phyloP scores from a whole-genome alignment of 2,113 vertebrate genomes.

The Xiphophorus couchianus region DNA sequence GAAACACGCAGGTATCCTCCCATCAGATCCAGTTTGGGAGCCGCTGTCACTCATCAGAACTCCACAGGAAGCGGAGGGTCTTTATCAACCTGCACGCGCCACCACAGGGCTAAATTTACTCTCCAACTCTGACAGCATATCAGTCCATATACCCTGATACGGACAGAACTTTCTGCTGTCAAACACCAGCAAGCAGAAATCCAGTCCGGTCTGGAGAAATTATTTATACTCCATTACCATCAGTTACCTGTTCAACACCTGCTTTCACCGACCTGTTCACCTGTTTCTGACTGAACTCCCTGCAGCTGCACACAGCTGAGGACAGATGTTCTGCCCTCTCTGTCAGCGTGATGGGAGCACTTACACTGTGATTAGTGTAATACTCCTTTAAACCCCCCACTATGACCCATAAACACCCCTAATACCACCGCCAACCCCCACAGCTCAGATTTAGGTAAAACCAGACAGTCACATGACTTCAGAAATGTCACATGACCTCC shows the following conservation, averaged over 20 bases:
- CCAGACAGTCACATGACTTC: neutral
- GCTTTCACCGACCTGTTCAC: neutral
- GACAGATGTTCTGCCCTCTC: conserved; percentile 22
- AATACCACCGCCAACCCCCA: neutral
- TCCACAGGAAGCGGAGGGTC: neutral
- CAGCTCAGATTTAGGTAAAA: conserved; percentile 1
- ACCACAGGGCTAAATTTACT: conserved; percentile 1
- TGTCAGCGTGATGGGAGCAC: conserved; percentile 34
- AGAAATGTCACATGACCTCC: neutral
- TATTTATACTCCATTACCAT: no score
- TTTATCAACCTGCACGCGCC: neutral
- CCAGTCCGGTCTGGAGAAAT: neutral
- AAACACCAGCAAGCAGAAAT: neutral
- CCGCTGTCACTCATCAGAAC: neutral
- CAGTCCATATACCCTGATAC: neutral
- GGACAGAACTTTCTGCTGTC: neutral
- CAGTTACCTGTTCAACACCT: neutral
- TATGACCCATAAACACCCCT: neutral
- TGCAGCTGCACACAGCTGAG: neutral
- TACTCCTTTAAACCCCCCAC: conserved; percentile 25
- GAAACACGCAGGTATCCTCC: neutral
- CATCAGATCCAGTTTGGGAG: neutral
- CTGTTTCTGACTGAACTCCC: neutral
- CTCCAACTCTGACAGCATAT: neutral
- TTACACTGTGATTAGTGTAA: conserved; percentile 52